Evolutionary conservation across 2,797 vertebrate species (phyloP).

Genomic region (Sebastes dallii): DNA sequence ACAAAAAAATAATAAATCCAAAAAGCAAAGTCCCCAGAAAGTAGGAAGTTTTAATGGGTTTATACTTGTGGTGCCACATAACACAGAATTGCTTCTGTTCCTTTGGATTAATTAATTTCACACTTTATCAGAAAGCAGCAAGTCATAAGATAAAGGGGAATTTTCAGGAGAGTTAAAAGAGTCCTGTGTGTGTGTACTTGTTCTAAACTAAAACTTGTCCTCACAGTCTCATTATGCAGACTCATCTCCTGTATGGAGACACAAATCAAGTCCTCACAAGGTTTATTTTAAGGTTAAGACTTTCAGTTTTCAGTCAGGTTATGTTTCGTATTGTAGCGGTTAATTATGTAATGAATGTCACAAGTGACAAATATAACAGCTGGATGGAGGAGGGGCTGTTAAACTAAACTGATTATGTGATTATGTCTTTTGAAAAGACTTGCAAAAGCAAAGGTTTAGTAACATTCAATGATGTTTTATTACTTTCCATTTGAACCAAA

Average conservation of each 20-base stretch:
- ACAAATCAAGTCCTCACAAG: neutral
- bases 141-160: conserved; percentile 32
- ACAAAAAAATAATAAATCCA: neutral
- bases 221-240: neutral
- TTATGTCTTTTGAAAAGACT: neutral
- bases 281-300: neutral
- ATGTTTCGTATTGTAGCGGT: neutral
- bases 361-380: neutral
- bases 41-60: neutral
- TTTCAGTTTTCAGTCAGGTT: neutral
- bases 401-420: neutral
- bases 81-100: conserved; percentile 8
- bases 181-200: neutral
- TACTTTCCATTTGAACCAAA: neutral
- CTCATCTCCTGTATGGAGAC: neutral
- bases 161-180: neutral
- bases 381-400: neutral
- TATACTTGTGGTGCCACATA: neutral
- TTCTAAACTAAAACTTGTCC: neutral
- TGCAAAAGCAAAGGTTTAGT: neutral
- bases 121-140: neutral
- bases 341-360: neutral
- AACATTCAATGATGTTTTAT: neutral
- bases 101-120: conserved; percentile 31
- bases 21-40: neutral